These are phyloP conservation scores for Chromobotia macracanthus DNA, from an alignment of 2,797 vertebrate species.

Conservation along the genomic window DNA sequence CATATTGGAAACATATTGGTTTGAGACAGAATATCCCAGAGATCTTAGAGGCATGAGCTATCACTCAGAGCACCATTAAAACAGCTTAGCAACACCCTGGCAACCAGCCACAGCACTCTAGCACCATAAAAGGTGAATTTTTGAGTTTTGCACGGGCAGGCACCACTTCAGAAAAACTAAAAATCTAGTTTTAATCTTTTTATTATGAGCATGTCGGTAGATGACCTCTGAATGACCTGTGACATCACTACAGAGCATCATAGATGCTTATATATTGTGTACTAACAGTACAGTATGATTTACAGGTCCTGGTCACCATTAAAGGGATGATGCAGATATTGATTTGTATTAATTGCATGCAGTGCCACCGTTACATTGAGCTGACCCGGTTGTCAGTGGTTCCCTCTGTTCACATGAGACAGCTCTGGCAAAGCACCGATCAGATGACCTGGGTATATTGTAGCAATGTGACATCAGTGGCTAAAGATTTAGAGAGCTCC, in stretches of 20 bases:
- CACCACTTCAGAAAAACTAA: too few species aligned
- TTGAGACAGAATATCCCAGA: too few species aligned
- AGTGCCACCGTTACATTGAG: background rate
- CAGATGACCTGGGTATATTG: conserved; percentile 24
- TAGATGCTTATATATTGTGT: conserved; percentile 5
- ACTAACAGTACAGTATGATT: background rate
- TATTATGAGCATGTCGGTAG: background rate
- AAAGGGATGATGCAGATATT: conserved; percentile 16
- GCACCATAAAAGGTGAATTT: too few species aligned
- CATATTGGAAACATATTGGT: too few species aligned
- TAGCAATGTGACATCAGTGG: background rate
- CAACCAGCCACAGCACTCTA: too few species aligned
- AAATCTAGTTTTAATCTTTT: background rate
- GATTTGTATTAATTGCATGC: conserved; percentile 30
- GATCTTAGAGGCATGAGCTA: too few species aligned
- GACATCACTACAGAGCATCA: conserved; percentile 5
- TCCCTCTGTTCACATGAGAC: conserved; percentile 21
- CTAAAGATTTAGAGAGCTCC: conserved; percentile 24
- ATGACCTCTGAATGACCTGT: conserved; percentile 6
- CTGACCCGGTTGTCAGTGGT: conserved; percentile 18
- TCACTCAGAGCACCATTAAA: too few species aligned
- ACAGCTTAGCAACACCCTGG: too few species aligned
- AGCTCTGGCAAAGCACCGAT: conserved; percentile 23
- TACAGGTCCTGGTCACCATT: conserved; percentile 25
- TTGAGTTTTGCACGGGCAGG: too few species aligned